Evolutionary conservation across 2,113 vertebrate species (phyloP).

Genomic region (Tychaedon coryphoeus): DNA sequence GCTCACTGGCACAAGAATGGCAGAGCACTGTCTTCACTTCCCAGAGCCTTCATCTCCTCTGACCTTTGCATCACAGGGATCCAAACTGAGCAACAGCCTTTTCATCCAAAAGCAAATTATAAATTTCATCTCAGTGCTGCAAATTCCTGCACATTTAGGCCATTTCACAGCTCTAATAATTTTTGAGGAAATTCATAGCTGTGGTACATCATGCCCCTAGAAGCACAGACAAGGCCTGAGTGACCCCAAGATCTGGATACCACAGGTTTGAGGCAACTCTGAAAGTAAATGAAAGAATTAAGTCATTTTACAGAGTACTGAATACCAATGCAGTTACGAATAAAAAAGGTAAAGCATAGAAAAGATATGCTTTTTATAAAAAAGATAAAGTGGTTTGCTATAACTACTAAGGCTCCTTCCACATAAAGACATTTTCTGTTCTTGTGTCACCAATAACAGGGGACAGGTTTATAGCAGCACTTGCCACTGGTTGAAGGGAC

Average conservation of each 20-base stretch:
- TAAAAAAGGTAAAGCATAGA: neutral
- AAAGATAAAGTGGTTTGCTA: neutral
- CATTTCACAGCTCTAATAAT: neutral
- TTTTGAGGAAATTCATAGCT: neutral
- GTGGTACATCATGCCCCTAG: neutral
- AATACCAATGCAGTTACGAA: neutral
- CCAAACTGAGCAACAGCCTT: neutral
- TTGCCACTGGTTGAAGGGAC: neutral
- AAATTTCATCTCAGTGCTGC: neutral
- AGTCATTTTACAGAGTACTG: neutral
- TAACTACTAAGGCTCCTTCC: neutral
- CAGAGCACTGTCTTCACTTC: neutral
- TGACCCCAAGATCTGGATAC: neutral
- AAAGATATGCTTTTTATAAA: neutral
- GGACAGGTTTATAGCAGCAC: neutral
- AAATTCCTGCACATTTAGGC: neutral
- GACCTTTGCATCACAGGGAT: neutral
- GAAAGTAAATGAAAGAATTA: neutral
- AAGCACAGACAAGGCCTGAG: neutral
- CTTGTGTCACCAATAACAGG: neutral
- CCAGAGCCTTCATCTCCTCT: neutral
- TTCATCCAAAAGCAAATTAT: neutral
- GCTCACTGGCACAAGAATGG: neutral
- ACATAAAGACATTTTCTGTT: neutral
- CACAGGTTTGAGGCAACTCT: neutral